A percentile compares a stretch with the other conserved stretches of the same genome.
Conservation (phyloP, 1,140 invertebrate genomes). For the Zaprionus nigranus region DNA sequence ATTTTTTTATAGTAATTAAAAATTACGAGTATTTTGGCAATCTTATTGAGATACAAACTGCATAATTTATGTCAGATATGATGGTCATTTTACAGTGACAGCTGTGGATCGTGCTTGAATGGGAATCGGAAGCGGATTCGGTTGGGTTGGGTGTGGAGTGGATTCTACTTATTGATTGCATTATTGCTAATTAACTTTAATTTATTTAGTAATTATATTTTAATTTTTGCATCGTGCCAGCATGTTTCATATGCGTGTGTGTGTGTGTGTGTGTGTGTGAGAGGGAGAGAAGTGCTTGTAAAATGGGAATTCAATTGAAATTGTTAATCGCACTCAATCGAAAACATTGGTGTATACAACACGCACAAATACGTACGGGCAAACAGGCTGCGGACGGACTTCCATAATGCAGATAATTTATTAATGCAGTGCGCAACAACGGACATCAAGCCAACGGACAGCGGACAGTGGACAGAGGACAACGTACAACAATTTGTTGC, state of each 20-base stretch:
- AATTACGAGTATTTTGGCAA: not conserved
- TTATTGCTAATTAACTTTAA: conserved; percentile 55
- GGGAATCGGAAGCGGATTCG: not conserved
- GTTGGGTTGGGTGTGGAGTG: conserved; percentile 6
- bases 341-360: conserved; percentile 14
- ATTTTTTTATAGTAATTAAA: not conserved
- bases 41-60: not conserved
- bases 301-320: conserved; percentile 63
- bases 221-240: conserved; percentile 40
- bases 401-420: conserved; percentile 75
- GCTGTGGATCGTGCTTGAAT: not conserved
- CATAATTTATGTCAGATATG: not conserved
- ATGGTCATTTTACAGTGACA: not conserved
- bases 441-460: not conserved
- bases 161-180: conserved; percentile 32
- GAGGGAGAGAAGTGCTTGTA: conserved; percentile 15
- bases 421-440: conserved; percentile 60
- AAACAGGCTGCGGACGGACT: conserved; percentile 10
- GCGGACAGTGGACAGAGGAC: not conserved
- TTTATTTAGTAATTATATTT: conserved; percentile 60
- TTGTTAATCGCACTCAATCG: conserved; percentile 46
- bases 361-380: conserved; percentile 13
- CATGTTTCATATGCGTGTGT: not conserved
- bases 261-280: not conserved
- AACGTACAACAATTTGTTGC: conserved; percentile 61